Conservation (phyloP, 2,113 vertebrate species). For the Furnarius figulus region DNA sequence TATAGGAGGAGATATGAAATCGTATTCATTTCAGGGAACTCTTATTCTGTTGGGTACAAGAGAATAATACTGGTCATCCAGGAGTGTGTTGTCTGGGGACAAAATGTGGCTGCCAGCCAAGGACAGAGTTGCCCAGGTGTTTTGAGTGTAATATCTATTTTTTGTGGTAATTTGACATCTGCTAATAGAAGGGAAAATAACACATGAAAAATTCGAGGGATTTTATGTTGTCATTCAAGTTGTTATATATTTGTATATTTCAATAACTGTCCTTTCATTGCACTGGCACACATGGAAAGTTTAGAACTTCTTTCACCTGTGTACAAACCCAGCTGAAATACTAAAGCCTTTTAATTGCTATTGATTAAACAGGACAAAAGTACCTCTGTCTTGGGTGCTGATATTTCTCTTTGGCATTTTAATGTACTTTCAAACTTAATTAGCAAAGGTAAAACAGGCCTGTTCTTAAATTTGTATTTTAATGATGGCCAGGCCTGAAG, state of each 20-base stretch:
- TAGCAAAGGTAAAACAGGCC: not conserved
- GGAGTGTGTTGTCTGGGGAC: not conserved
- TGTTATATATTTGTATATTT: not conserved
- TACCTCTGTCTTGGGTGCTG: not conserved
- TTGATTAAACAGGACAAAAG: not conserved
- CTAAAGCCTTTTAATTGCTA: not conserved
- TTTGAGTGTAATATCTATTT: not conserved
- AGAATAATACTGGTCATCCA: not conserved
- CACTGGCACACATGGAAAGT: not conserved
- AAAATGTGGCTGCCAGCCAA: not conserved
- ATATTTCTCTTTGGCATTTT: not conserved
- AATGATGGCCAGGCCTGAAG: not conserved
- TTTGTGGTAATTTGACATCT: not conserved
- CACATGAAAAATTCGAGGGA: not conserved
- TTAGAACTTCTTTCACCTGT: not conserved
- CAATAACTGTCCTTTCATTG: not conserved
- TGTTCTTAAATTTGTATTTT: not conserved
- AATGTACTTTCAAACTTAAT: not conserved
- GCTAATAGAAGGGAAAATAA: not conserved
- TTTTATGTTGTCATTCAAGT: not conserved
- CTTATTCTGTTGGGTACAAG: not conserved
- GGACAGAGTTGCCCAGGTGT: not conserved
- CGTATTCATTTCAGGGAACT: not conserved
- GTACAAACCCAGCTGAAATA: not conserved
- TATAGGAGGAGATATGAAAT: not conserved